Evolutionary conservation across 2,888 invertebrate species (phyloP).

Genomic region (Rhagonycha lutea): DNA sequence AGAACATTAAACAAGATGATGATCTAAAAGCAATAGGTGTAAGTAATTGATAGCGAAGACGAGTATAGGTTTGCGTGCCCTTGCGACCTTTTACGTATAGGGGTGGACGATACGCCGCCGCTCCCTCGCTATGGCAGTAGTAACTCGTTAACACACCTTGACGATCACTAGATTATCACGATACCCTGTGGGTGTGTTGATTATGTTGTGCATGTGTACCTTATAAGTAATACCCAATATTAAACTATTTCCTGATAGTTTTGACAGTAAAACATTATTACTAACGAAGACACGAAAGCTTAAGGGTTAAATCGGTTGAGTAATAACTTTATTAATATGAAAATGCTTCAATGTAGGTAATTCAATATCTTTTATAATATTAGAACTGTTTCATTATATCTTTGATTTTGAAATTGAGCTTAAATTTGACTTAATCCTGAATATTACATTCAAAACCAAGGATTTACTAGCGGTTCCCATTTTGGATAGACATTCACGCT

Average conservation of each 20-base stretch:
- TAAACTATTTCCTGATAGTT: background rate
- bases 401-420: background rate
- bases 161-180: constrained; percentile 22
- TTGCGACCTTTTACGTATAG: constrained; percentile 14
- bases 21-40: constrained; percentile 12
- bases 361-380: background rate
- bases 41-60: constrained; percentile 25
- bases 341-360: background rate
- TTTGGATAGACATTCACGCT: background rate
- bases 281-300: background rate
- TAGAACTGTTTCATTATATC: background rate
- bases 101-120: constrained; percentile 12
- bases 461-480: background rate
- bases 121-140: constrained; percentile 10
- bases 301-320: background rate
- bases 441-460: background rate
- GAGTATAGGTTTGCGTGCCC: constrained; percentile 25
- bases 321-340: background rate
- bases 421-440: background rate
- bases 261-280: background rate
- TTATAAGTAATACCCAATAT: background rate
- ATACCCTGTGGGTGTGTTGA: constrained; percentile 19
- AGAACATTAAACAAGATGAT: constrained; percentile 22
- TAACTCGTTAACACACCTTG: constrained; percentile 31
- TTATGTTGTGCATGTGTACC: background rate